These are phyloP conservation scores for Pterophyllum scalare DNA, from an alignment of 2,113 vertebrate species.

Conservation along the genomic window DNA sequence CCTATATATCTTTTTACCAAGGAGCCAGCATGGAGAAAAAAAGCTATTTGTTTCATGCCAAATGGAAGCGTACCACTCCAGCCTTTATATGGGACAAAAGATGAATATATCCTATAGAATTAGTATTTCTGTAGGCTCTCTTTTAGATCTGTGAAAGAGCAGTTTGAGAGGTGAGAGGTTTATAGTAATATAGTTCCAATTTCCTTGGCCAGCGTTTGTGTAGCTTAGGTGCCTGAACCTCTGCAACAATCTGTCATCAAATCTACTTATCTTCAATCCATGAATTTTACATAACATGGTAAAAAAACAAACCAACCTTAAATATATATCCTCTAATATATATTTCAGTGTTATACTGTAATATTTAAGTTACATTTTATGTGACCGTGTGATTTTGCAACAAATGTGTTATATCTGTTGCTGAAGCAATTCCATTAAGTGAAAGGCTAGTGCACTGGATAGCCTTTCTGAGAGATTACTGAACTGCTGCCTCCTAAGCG, in stretches of 20 bases:
- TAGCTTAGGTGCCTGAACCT: not conserved
- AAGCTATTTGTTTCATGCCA: conserved; percentile 61
- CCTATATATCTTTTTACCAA: conserved; percentile 44
- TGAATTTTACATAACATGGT: not conserved
- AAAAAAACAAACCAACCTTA: not conserved
- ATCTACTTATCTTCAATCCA: conserved; percentile 21
- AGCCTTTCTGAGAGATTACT: conserved; percentile 79
- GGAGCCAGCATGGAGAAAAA: conserved; percentile 53
- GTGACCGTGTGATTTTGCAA: conserved; percentile 48
- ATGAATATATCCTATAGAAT: conserved; percentile 61
- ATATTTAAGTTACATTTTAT: conserved; percentile 36
- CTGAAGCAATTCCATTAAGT: conserved; percentile 74
- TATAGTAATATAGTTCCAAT: conserved; percentile 35
- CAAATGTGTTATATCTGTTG: conserved; percentile 59
- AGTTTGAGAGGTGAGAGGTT: conserved; percentile 58
- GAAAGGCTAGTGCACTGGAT: conserved; percentile 50
- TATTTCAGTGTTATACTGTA: conserved; percentile 7
- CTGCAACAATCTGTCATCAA: conserved; percentile 52
- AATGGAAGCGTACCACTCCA: conserved; percentile 38
- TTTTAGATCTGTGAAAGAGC: conserved; percentile 49
- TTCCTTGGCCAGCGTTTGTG: conserved; percentile 42
- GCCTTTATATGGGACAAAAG: conserved; percentile 69
- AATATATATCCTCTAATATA: not conserved
- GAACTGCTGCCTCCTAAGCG: conserved; percentile 69
- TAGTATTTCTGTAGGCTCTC: conserved; percentile 51